Base-by-base conservation (phyloP, 2,113 vertebrate genomes). In the Notechis scutatus region DNA sequence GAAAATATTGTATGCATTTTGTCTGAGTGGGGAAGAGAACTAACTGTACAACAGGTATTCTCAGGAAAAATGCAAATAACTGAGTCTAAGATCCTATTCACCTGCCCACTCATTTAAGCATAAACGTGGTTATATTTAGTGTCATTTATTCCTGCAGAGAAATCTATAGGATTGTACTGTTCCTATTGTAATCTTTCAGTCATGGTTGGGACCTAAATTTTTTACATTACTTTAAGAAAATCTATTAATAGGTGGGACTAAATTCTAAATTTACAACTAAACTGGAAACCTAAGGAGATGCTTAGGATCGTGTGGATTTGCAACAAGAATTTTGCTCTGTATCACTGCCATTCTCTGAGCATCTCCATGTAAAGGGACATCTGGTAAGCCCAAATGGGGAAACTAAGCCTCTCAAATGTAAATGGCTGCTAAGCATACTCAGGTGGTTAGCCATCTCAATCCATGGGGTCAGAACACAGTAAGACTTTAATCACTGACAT, bases 401-500 rank as follows among this genome's bases (percentile, higher is more conserved):
- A 96, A 95, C 96, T 6, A 0, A 95, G 93, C 5, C 94, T 94
- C 95, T 95, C 92, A 95, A 95, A 96, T 95, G 94, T 94, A 95
- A 96, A 96, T 96, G 96, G 94, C 94, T 95, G 94, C 92, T 96
- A 97, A 97, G 96, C 94, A 95, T 92, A 96, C 59, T 96, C 96
- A 97, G 97, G 95, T 97, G 97, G 91, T 94, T 96, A 95, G 95
- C 96, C 96, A 95, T 96, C 95, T 95, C 94, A 92, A 91, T 95
- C 94, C 94, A 96, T 86, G 96, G 93, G 97, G 97, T 97, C 97
- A 97, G 95, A 94, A 94, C 95, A 93, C 95, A 95, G 95, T 89
- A 95, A 96, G 96, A 96, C 95, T 96, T 96, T 97, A 97, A 97
- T 97, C 96, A 96, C 94, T 93, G 96, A 93, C 95, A 97, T 97